Evolutionary conservation across 2,113 vertebrate species (phyloP).

Genomic region (Peromyscus leucopus): DNA sequence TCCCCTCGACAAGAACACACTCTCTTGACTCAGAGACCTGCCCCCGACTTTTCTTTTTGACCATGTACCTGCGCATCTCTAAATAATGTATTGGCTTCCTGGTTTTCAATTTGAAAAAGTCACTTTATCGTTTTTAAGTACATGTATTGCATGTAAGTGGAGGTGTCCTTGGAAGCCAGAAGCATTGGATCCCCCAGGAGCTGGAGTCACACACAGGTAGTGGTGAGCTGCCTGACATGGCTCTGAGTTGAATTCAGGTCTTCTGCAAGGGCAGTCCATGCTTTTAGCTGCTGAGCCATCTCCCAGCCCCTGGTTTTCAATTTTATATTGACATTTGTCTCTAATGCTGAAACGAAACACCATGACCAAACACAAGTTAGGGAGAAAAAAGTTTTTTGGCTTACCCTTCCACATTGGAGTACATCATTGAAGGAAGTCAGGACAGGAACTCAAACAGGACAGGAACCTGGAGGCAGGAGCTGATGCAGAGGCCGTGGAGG

Average conservation of each 20-base stretch:
- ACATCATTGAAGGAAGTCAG: neutral
- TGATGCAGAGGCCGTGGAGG: neutral
- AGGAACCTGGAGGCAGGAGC: neutral
- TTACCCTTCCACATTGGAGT: neutral
- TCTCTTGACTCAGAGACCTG: neutral
- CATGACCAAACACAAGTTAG: neutral
- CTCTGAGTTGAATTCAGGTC: neutral
- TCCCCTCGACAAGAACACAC: accelerated
- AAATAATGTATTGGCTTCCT: neutral
- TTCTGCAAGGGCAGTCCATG: neutral
- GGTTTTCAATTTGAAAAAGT: neutral
- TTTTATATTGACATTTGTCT: neutral
- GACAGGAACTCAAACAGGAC: neutral
- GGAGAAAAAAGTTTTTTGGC: neutral
- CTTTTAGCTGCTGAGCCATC: neutral
- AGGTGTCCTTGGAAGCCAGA: neutral
- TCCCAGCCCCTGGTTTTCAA: neutral
- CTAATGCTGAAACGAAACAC: neutral
- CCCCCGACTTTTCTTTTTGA: neutral
- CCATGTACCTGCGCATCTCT: accelerated
- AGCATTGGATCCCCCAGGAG: neutral
- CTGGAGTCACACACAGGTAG: neutral
- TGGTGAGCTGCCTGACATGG: neutral
- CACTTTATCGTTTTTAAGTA: neutral
- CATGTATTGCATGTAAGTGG: neutral